Percentiles rank a stretch among this genome's conserved stretches.
phyloP scores from a whole-genome alignment of 2,888 invertebrate genomes.

The Adelognathus sp. region DNA sequence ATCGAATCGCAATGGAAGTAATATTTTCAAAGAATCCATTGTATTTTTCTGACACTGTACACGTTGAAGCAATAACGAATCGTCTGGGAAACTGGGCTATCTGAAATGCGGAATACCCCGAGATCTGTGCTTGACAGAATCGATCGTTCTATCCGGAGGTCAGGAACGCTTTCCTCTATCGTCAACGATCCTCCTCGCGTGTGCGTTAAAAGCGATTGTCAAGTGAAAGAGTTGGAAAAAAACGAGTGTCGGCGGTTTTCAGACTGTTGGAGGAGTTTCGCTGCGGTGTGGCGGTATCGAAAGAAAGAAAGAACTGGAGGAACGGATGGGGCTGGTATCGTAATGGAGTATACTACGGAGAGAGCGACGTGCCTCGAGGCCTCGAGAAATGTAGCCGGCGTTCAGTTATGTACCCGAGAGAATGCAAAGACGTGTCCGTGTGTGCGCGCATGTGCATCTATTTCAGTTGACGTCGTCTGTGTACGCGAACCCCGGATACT shows the following conservation, averaged over 20 bases:
- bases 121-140: slow-evolving; percentile 38
- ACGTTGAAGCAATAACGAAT: not conserved
- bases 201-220: slow-evolving; percentile 50
- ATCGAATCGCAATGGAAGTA: not conserved
- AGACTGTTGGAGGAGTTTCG: slow-evolving; percentile 17
- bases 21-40: not conserved
- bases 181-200: slow-evolving; percentile 25
- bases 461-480: not conserved
- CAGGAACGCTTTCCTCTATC: slow-evolving; percentile 20
- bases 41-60: not conserved
- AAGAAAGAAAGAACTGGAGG: slow-evolving; percentile 52
- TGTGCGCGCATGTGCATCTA: not conserved
- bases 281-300: slow-evolving; percentile 17
- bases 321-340: slow-evolving; percentile 63
- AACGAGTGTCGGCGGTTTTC: slow-evolving; percentile 27
- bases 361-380: slow-evolving; percentile 66
- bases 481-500: not conserved
- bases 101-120: slow-evolving; percentile 4
- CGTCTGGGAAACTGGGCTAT: not conserved
- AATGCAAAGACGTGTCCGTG: slow-evolving; percentile 61
- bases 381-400: slow-evolving; percentile 66
- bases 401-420: slow-evolving; percentile 64
- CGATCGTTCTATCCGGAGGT: slow-evolving; percentile 40
- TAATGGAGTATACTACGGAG: slow-evolving; percentile 72
- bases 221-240: slow-evolving; percentile 24